A percentile compares a stretch with the other conserved stretches of the same genome.
These are phyloP conservation scores for Lomographa bimaculata DNA, from an alignment of 2,888 invertebrate genomes.

Conservation along the genomic window DNA sequence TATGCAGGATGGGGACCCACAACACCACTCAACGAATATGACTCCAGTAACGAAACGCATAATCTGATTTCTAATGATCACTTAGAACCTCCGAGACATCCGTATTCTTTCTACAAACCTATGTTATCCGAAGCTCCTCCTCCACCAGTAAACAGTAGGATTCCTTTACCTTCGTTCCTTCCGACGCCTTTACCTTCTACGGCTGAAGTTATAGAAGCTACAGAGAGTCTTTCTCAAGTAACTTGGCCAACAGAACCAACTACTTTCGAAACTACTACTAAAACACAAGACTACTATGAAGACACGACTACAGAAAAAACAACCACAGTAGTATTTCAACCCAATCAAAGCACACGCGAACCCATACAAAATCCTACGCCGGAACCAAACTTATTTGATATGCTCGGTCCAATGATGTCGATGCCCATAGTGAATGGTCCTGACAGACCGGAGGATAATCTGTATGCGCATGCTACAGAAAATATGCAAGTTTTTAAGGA, in stretches of 20 bases:
- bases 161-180: slow-evolving; percentile 52
- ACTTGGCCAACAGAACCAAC: slow-evolving; percentile 49
- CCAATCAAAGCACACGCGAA: slow-evolving; percentile 38
- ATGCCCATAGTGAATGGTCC: slow-evolving; percentile 72
- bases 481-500: slow-evolving; percentile 69
- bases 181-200: slow-evolving; percentile 62
- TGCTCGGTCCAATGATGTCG: slow-evolving; percentile 73
- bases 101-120: slow-evolving; percentile 67
- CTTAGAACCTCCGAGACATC: slow-evolving; percentile 49
- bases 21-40: slow-evolving; percentile 60
- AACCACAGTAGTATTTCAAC: slow-evolving; percentile 37
- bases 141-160: slow-evolving; percentile 52
- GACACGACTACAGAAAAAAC: slow-evolving; percentile 53
- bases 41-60: slow-evolving; percentile 60
- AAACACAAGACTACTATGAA: slow-evolving; percentile 45
- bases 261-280: slow-evolving; percentile 47
- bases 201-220: slow-evolving; percentile 25
- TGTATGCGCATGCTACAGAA: slow-evolving; percentile 73
- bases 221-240: slow-evolving; percentile 20
- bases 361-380: slow-evolving; percentile 38
- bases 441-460: slow-evolving; percentile 67
- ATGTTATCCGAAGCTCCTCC: slow-evolving; percentile 67
- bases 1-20: slow-evolving; percentile 80
- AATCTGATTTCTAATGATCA: slow-evolving; percentile 66
- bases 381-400: slow-evolving; percentile 58